phyloP scores from a whole-genome alignment of 2,113 vertebrate genomes.

The Anoura caudifer region DNA sequence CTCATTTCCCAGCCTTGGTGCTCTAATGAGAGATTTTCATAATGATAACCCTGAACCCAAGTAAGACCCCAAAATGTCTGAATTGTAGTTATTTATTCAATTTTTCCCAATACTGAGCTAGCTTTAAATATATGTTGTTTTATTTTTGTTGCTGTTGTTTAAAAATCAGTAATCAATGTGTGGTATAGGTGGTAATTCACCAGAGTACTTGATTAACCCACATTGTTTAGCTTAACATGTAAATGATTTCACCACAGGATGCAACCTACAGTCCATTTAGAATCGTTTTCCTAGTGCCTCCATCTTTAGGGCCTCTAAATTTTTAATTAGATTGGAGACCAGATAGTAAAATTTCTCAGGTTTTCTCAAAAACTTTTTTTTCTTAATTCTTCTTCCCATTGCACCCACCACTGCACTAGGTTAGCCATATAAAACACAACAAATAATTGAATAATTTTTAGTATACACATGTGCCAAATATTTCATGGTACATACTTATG shows the following conservation, averaged over 20 bases:
- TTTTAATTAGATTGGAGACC: neutral
- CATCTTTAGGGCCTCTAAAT: neutral
- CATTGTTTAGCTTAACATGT: slow-evolving; percentile 52
- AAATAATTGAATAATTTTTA: neutral
- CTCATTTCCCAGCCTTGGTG: slow-evolving; percentile 30
- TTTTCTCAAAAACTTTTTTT: neutral
- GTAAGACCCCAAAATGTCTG: slow-evolving; percentile 50
- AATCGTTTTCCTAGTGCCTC: slow-evolving; percentile 18
- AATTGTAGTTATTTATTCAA: slow-evolving; percentile 58
- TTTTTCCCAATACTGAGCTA: slow-evolving; percentile 35
- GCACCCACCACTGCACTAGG: fast-evolving
- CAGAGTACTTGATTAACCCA: slow-evolving; percentile 36
- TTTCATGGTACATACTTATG: neutral
- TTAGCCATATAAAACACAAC: neutral
- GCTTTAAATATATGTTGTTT: slow-evolving; percentile 67
- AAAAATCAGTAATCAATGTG: slow-evolving; percentile 56
- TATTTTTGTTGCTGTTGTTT: slow-evolving; percentile 5
- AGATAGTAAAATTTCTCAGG: neutral
- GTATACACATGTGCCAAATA: neutral
- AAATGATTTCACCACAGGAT: slow-evolving; percentile 41
- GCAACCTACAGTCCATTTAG: neutral
- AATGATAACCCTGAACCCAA: slow-evolving; percentile 46
- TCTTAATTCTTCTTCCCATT: neutral
- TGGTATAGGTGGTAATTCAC: slow-evolving; percentile 39
- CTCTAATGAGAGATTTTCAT: slow-evolving; percentile 63